Conservation (phyloP, 1,140 invertebrate species). For the Bactericera cockerelli region DNA sequence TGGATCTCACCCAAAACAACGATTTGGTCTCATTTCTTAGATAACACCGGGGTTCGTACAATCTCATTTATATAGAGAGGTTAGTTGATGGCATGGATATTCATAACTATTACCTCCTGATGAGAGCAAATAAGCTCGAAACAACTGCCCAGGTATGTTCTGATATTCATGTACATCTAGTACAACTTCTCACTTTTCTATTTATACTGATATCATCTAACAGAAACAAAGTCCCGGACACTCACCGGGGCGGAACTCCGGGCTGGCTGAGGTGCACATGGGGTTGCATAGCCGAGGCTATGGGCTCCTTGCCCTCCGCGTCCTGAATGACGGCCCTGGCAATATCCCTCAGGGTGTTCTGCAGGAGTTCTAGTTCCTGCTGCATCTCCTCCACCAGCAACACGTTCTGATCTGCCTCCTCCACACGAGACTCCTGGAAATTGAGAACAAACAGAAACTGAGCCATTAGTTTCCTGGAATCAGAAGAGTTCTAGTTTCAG, state of each 20-base stretch:
- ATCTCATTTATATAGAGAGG: background rate
- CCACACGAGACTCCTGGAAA: slow-evolving; percentile 57
- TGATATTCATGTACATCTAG: too few species aligned
- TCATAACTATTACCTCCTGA: too few species aligned
- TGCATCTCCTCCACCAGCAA: slow-evolving; percentile 36
- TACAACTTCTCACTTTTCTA: too few species aligned
- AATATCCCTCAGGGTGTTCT: slow-evolving; percentile 67
- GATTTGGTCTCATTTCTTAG: too few species aligned
- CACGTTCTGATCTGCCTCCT: slow-evolving; percentile 43
- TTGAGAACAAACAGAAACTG: too few species aligned
- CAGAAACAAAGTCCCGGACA: background rate
- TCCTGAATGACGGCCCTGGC: slow-evolving; percentile 78
- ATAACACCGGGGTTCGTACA: too few species aligned
- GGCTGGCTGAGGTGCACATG: slow-evolving; percentile 45
- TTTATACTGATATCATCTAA: background rate
- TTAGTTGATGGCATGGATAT: too few species aligned
- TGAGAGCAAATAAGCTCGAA: too few species aligned
- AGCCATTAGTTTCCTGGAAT: too few species aligned
- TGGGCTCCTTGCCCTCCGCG: slow-evolving; percentile 48
- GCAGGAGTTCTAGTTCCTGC: slow-evolving; percentile 61
- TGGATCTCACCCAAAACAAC: too few species aligned
- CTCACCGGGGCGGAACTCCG: slow-evolving; percentile 26
- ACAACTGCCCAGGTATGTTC: too few species aligned
- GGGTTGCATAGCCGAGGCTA: slow-evolving; percentile 33
- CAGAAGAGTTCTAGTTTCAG: too few species aligned